Evolutionary conservation across 2,888 invertebrate genomes (phyloP), one percentile per base, ranked within the genome.

Genomic region (Lypha dubia): DNA sequence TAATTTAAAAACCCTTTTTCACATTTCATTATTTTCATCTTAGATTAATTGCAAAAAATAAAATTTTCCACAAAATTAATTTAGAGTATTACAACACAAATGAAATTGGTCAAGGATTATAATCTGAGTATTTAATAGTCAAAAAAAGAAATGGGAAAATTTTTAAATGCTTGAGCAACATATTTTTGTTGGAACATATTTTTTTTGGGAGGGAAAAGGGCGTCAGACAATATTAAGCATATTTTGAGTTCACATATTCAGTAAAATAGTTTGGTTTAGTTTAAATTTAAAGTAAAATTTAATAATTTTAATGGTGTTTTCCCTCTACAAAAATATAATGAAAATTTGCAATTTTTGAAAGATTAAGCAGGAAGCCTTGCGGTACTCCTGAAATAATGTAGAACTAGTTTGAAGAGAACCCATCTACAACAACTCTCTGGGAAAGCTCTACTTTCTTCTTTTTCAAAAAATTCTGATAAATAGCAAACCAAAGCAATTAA

Each of bases 31-130:
- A 83, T 84, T 84, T 87, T 86, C 86, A 85, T 87, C 86, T 87
- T 86, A 88, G 88, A 89, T 89, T 90, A 91, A 91, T 91, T 91
- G 89, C 89, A 86, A 89, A 87, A 67, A 88, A 91, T n/a, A 65
- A 24, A 28, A 65, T 91, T 91, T 91, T 91, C 91, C 90, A 89
- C 90, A 87, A 91, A 91, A 91, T 91, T 91, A 91, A 91, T 89
- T 91, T 89, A 89, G 86, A 88, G 88, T 86, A 87, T 88, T 88
- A 87, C 67, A 73, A 53, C 65, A 67, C 49, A 76, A 79, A 81
- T 79, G 77, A 77, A 84, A 84, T 79, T 81, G 67, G 62, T 77
- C 73, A 81, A 70, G 81, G 81, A 81, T 84, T 81, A 81, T 81
- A 81, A 84, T 81, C 81, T 74, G 70, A 76, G 77, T 77, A 70